Base-by-base conservation (phyloP, 2,797 vertebrate genomes). In the Syngnathus rostellatus region DNA sequence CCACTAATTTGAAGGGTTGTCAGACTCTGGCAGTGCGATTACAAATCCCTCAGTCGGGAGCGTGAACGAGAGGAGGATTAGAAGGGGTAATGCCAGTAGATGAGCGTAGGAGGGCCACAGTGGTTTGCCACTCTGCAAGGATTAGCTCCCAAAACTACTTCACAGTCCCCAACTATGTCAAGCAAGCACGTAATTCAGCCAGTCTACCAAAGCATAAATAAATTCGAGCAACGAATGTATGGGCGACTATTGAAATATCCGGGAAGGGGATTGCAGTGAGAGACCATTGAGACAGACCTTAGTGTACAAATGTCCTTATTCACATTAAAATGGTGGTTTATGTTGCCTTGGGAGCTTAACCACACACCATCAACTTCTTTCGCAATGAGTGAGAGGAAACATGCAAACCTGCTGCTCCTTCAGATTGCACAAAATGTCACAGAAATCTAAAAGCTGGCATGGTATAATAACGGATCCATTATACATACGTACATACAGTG, bases 51-150 rank as follows among this genome's bases (percentile, higher is more conserved):
- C 70, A 80, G 87, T 87, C 86, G 83, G 84, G 82, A 83, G 84
- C 89, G 85, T 82, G 86, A 91, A 90, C 88, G 82, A 89, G 85
- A 85, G 83, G 81, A 70, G 89, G 87, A 94, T 94, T 94, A 94
- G 83, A 89, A 31, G 77, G 83, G 82, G 86, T 94, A 94, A 94
- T 92, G 87, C 89, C 71, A 73, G 72, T 61, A 88, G 92, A 92
- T 90, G 86, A 91, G 78, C 79, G 76, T 55, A 66, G 72, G 66
- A 70, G 78, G 84, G 79, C 78, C 74, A 68, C 76, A 70, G 77
- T 74, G 82, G 79, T 85, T 85, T 81, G 81, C 80, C 82, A 87
- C 85, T 90, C 86, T 87, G 79, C 72, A 65, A 77, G 86, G 89
- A 89, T 90, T 89, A 88, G 77, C 74, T 83, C 60, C 65, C 81